These are phyloP conservation scores for Chunga burmeisteri DNA, from an alignment of 2,113 vertebrate genomes.

Conservation along the genomic window DNA sequence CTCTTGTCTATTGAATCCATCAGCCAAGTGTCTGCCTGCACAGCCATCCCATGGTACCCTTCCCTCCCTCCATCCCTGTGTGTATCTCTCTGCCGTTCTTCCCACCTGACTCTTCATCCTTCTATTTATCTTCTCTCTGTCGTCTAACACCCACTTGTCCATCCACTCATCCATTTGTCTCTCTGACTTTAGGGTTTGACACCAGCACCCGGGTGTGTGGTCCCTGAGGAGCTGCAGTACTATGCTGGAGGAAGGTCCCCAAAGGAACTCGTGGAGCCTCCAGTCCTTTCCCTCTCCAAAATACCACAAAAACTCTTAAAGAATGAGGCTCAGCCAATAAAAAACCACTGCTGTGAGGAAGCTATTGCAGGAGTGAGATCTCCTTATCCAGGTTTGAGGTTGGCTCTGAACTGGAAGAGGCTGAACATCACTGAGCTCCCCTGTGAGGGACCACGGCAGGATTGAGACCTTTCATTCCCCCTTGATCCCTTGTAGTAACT, in stretches of 20 bases:
- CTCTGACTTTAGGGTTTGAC: neutral
- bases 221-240: neutral
- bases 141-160: neutral
- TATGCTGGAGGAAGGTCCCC: neutral
- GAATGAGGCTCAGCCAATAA: neutral
- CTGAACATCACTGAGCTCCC: neutral
- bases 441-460: neutral
- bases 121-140: neutral
- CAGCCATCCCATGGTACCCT: accelerated
- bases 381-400: neutral
- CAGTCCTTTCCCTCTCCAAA: neutral
- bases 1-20: neutral
- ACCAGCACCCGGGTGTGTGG: neutral
- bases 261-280: accelerated
- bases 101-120: neutral
- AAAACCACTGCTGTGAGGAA: neutral
- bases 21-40: neutral
- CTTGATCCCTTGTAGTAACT: accelerated
- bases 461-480: neutral
- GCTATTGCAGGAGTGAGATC: neutral
- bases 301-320: accelerated
- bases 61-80: neutral
- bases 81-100: neutral
- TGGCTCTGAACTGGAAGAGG: neutral
- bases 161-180: neutral